Percentiles rank a stretch among this genome's conserved stretches.
Evolutionary conservation across 2,888 invertebrate genomes (phyloP).

Genomic region (Clepsis dumicolana): DNA sequence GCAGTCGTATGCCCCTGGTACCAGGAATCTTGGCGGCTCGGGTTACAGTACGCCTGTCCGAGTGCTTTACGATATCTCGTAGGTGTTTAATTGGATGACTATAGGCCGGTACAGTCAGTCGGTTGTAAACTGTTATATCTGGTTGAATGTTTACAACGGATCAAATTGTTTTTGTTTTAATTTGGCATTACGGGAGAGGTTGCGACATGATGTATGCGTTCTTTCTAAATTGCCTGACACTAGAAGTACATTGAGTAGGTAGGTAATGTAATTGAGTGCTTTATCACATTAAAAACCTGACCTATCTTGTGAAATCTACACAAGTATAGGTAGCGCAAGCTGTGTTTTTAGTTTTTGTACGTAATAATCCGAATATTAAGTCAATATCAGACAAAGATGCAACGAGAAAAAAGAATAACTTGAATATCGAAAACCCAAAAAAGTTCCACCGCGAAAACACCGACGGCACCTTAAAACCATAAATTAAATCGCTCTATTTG

Average conservation of each 20-base stretch:
- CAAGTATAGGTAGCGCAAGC: no score
- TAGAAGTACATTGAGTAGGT: no score
- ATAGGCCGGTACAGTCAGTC: neutral
- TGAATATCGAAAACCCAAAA: neutral
- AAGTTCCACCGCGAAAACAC: neutral
- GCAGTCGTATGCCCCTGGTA: constrained; percentile 11
- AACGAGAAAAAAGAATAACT: neutral
- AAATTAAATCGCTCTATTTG: constrained; percentile 17
- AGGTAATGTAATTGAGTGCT: no score
- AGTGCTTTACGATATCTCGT: constrained; percentile 23
- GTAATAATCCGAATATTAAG: no score
- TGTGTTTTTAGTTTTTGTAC: no score
- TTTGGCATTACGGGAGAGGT: no score
- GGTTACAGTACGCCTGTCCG: constrained; percentile 24
- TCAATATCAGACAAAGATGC: neutral
- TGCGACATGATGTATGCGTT: no score
- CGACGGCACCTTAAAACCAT: neutral
- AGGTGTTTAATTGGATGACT: constrained; percentile 14
- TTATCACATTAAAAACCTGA: no score
- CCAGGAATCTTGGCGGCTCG: constrained; percentile 13
- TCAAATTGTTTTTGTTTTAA: neutral
- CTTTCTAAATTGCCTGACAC: no score
- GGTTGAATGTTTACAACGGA: neutral
- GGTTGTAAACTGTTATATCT: neutral
- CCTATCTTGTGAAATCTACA: no score